Base-by-base conservation (phyloP, 2,113 vertebrate genomes). In the Trematomus loennbergii region DNA sequence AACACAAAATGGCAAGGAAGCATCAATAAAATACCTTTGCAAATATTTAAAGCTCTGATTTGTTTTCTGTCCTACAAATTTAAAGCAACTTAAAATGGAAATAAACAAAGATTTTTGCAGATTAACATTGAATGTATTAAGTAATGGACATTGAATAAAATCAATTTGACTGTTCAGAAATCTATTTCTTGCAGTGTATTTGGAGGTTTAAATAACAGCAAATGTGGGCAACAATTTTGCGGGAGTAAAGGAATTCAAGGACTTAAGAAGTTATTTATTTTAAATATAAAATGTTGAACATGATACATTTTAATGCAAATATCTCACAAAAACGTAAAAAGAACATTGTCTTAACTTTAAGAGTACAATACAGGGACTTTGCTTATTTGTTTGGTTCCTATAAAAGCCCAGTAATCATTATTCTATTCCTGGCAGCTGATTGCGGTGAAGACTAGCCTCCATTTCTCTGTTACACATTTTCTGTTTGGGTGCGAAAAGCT, bases 381-480 rank as follows among this genome's bases (percentile, higher is more conserved):
- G 29, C 29, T 8, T 18, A 1, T 50, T 17, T 49, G 18, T 50
- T 18, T 7, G 40, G n/a, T 16, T 36, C 61, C n/a, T 18, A 13
- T 12, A 54, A 7, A 9, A 17, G 13, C 59, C n/a, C 49, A 46
- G 46, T 20, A 48, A 18, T 84, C 45, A 52, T 59, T 66, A 7
- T 33, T 84, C 66, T 16, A 9, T 53, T 57, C 15, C 25, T 83
- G 57, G 53, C 64, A 60, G 1, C 13, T 20, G 54, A 25, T 40
- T n/a, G 63, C 45, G 72, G 78, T 68, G 58, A 50, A 55, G 20
- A 53, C 59, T 57, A 20, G 64, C 3, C 54, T 59, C 7, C 18
- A 10, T 67, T 82, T 75, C 20, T 57, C 48, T 83, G 83, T 75
- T 53, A 81, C 69, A 86, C 62, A 67, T 76, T 82, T 78, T 64